Evolutionary conservation across 2,113 vertebrate genomes (phyloP), one percentile per base, ranked within the genome.

Genomic region (Chaetura pelagica): DNA sequence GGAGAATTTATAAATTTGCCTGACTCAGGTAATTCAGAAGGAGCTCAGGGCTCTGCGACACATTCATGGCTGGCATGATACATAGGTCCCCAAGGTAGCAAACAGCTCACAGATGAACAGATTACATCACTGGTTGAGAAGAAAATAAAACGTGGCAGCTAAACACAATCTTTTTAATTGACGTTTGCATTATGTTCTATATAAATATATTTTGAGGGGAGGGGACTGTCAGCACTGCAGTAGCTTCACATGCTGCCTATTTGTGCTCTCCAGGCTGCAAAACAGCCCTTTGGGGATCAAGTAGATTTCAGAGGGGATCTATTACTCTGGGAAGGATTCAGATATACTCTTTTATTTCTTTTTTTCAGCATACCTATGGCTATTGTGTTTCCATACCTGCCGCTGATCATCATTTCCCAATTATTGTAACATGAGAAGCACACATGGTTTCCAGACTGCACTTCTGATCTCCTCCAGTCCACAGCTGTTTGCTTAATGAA

Each of bases 401-500:
- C 58, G 55, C 51, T 94, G 87, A 90, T 89, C 94, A 95, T 97
- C 72, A 78, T 97, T 97, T 94, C 94, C 96, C 94, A 97, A 89
- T 97, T 96, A 94, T 67, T 93, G 82, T 94, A 96, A 97, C 88
- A 82, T n/a, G 83, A 94, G 96, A 96, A 90, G 87, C 84, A 87
- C 96, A 94, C 95, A 95, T 96, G 97, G 91, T 97, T 97, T 97
- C 95, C 94, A 96, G 95, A 89, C 52, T 62, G 30, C 22, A 68
- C 63, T 94, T 95, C 89, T 93, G 90, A 68, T 94, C 92, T 95
- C 96, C 90, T 77, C 77, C 87, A 81, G 68, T 93, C 80, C 84
- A 94, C 93, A 86, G 89, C 97, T 91, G 90, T 94, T 97, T 96
- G 96, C 87, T 96, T 96, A 96, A 97, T 94, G 91, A 96, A 96